Base-by-base conservation (phyloP, 2,888 invertebrate genomes). In the Cinara cedri region DNA sequence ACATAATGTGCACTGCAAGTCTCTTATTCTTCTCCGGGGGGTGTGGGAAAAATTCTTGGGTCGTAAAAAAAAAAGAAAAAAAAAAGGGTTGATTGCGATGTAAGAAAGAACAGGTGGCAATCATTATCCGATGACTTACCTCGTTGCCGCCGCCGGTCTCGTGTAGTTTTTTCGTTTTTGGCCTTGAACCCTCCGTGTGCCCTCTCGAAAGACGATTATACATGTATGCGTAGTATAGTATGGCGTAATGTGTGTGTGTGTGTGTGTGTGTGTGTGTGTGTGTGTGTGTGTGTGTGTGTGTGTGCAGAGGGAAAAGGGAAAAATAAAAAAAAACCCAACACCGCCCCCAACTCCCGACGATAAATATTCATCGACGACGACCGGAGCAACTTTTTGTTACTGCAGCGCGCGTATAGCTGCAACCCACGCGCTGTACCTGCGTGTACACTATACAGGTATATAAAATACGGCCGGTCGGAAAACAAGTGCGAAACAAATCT, bases 101-200 rank as follows among this genome's bases (percentile, higher is more conserved):
- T 60, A 78, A 66, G 68, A 78, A 70, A 68, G 78, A 78, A 78
- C 78, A 78, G 78, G 78, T 78, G 78, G 78, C 78, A 78, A 78
- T 78, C 78, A 78, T 78, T 78, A 78, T 68, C 78, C 78, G 70
- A 78, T 78, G 78, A 78, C 78, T 78, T 78, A 78, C 78, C 78
- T 76, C 76, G 68, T 14, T 16, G 68, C 49, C 42, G 42, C 54
- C 66, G 78, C 57, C 60, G 68, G 34, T 78, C 68, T 55, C 70
- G 13, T 70, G 24, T 51, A 70, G 68, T 78, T 70, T 75, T 75
- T 75, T 68, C 26, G n/a, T 78, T 49, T n/a, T 78, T 78, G 70
- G 78, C 78, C 78, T 78, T 78, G 78, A 78, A 78, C 78, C 70
- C 70, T 78, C 42, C n/a, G n/a, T 21, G 75, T 78, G 78, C 70